Evolutionary conservation across 53 echinoderm and acorn worm genomes (phyloP), one percentile per base, ranked within the genome.

Genomic region (Paracentrotus lividus): DNA sequence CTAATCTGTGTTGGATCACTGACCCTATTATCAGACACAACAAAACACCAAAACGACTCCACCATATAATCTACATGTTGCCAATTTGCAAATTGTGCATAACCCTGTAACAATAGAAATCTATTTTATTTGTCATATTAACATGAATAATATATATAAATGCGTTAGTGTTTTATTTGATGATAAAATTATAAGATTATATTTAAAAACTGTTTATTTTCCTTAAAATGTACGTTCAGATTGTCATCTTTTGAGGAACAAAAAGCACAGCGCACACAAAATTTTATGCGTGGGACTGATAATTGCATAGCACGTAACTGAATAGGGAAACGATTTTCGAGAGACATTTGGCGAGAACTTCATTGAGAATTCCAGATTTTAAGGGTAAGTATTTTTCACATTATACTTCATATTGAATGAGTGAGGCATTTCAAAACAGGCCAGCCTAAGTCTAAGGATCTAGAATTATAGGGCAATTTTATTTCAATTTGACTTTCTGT

Each of bases 31-130:
- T 47, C 20, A 3, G 40, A 7, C 85, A 49, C 14, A 26, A 49
- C 8, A 47, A 77, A n/a, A n/a, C n/a, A n/a, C n/a, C 77, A 77
- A 77, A 85, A 18, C 34, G 85, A 85, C 85, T 85, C 85, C 85
- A 85, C 85, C 85, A 85, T 27, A 49, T 85, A 49, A 49, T 85
- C n/a, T 49, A 49, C 72, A 72, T 85, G 49, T 51, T 85, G 85
- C 85, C 85, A 85, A 85, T 85, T 85, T 85, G 85, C 4, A 42
- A 77, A 77, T 42, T 38, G 20, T n/a, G n/a, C n/a, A n/a, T 77
- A 38, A 16, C 77, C 34, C 15, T 2, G 61, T 54, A 54, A 54
- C 13, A 54, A 54, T 54, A 54, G 1, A 15, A 1, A 54, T 54
- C 1, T 15, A 1, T 1, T 54, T 54, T 54, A 13, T 54, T 3